A percentile compares a stretch with the other conserved stretches of the same genome.
phyloP scores from a whole-genome alignment of 1,140 invertebrate genomes.

The Drosophila grimshawi region DNA sequence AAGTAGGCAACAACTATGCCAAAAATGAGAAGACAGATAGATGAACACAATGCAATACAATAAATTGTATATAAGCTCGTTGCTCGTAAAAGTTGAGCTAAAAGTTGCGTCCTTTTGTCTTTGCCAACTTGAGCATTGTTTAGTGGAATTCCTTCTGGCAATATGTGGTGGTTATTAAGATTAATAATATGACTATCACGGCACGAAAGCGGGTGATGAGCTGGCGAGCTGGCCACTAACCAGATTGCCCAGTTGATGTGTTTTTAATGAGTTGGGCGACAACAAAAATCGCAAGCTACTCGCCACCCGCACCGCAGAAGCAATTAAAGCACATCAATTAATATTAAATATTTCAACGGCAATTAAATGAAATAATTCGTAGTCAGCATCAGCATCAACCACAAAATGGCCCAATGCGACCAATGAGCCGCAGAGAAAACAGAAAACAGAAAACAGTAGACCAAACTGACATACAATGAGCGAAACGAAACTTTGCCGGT shows the following conservation, averaged over 20 bases:
- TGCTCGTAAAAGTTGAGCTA: background rate
- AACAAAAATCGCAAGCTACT: conserved; percentile 10
- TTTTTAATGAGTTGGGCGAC: conserved; percentile 74
- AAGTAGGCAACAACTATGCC: background rate
- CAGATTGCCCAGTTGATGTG: conserved; percentile 54
- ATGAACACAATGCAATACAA: conserved; percentile 31
- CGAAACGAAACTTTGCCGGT: conserved; percentile 52
- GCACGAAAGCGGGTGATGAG: conserved; percentile 12
- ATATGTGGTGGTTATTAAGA: conserved; percentile 75
- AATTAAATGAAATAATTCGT: conserved; percentile 75
- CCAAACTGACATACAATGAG: conserved; percentile 21
- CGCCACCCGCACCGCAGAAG: conserved; percentile 20
- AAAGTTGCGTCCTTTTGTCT: conserved; percentile 51
- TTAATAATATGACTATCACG: conserved; percentile 66
- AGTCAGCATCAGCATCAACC: conserved; percentile 49
- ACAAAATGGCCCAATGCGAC: conserved; percentile 40
- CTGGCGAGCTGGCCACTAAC: background rate
- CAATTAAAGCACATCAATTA: conserved; percentile 81
- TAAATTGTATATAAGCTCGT: conserved; percentile 42
- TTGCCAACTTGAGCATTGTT: conserved; percentile 59
- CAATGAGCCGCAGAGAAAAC: conserved; percentile 18
- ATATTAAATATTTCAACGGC: conserved; percentile 81
- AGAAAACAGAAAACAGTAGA: background rate
- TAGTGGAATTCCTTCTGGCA: conserved; percentile 61
- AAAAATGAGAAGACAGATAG: background rate